Evolutionary conservation across 2,888 invertebrate genomes (phyloP), one percentile per base, ranked within the genome.

Genomic region (Poecilus cupreus): DNA sequence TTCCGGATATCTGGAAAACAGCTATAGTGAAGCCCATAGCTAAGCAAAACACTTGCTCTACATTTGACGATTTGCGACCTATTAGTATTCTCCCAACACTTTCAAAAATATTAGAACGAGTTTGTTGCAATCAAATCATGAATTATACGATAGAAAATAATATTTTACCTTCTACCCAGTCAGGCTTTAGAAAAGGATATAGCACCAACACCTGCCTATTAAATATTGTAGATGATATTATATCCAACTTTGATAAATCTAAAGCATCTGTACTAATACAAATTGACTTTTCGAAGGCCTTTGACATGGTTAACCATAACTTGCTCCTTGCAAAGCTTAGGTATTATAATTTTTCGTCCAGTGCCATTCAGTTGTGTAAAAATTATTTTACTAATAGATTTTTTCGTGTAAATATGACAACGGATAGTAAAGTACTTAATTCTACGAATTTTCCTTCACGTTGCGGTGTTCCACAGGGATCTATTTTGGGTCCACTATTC

Each of bases 1-100:
- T 64, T 5, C 64, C 64, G 2, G 64, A 64, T 32, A 64, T 64
- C 16, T 64, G 32, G 64, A 64, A 64, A 16, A n/a, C n/a, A 16
- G 64, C 64, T 4, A 64, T 64, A 32, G 16, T 64, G 0, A 64
- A 64, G 13, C 32, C 64, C 4, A n/a, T 64, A 13, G 13, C 32
- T n/a, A 64, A 64, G 13, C 26, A 64, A 5, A 6, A 64, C 0
- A 16, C 6, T 3, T 13, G 4, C 13, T 6, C 22, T 22, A 64
- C 37, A 64, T 32, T 16, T 10, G 32, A 64, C 32, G 32, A 64
- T 32, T 13, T 64, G 3, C 26, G 64, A 3, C 64, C 64, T 13
- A 64, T 32, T 13, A 64, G 64, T 16, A 64, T 64, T n/a, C 3
- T 64, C 1, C 64, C 64, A 32, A n/a, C 32, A 2, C 5, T 26